Evolutionary conservation across 2,113 vertebrate species (phyloP).

Genomic region (Leucoraja erinaceus): DNA sequence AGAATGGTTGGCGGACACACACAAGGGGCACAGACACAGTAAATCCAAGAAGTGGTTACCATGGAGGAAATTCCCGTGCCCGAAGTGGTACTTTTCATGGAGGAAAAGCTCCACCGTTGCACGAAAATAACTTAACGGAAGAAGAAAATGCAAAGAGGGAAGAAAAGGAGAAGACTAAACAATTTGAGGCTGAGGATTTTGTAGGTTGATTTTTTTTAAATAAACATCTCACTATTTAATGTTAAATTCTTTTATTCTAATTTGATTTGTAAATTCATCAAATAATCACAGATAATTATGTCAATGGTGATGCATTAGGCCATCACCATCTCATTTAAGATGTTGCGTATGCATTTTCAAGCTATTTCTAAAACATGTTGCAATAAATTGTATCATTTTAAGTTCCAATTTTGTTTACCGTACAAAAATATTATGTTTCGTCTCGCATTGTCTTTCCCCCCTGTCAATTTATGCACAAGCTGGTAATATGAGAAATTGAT

Average conservation of each 20-base stretch:
- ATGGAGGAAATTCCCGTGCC: conserved; percentile 51
- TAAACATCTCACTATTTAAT: background rate
- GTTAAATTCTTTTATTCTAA: background rate
- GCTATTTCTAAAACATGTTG: background rate
- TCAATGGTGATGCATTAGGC: background rate
- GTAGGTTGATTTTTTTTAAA: conserved; percentile 54
- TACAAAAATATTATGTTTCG: background rate
- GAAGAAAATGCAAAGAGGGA: conserved; percentile 52
- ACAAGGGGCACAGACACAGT: conserved; percentile 58
- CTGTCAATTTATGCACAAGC: background rate
- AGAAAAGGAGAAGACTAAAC: conserved; percentile 53
- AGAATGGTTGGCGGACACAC: conserved; percentile 62
- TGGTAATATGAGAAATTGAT: background rate
- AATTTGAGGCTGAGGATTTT: conserved; percentile 71
- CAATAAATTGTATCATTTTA: background rate
- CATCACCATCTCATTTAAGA: background rate
- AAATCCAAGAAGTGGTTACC: conserved; percentile 52
- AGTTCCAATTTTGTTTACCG: background rate
- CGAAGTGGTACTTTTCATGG: conserved; percentile 50
- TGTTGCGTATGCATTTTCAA: background rate
- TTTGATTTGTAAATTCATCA: background rate
- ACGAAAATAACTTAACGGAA: conserved; percentile 51
- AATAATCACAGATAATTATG: background rate
- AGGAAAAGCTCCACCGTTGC: conserved; percentile 56
- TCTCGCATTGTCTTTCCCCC: background rate